Evolutionary conservation across 2,797 vertebrate species (phyloP), one percentile per base, ranked within the genome.

Genomic region (Graptemys geographica): DNA sequence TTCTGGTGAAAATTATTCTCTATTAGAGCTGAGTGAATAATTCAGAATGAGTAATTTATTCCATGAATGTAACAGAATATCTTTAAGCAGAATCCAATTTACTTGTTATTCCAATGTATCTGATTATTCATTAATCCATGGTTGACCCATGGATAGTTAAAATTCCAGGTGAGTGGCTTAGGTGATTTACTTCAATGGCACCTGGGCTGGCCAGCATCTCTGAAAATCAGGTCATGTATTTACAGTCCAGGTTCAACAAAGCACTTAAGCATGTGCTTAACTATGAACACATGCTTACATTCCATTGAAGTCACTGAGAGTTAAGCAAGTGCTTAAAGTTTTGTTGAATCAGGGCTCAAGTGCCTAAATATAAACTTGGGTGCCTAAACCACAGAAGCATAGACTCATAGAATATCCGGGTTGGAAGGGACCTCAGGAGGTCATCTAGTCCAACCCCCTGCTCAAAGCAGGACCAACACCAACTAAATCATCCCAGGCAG

Each of bases 11-110:
- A 69, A 79, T 31, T 83, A 57, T 90, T 87, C 23, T 83, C 92
- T 81, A 51, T 86, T 74, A 92, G 44, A 92, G 91, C 79, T 1
- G 2, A 91, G 23, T 82, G 33, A 95, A 90, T 88, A 79, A 88
- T 86, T 93, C 90, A 83, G 33, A 44, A 8, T 57, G 4, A 84
- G 19, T 84, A 79, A 82, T 56, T 84, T 59, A 78, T 51, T 84
- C 27, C 18, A 19, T 62, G 79, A 90, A 15, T 57, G 72, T 74
- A 92, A 56, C 59, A 93, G 85, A 87, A 94, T 31, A 11, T 25
- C 18, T 41, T 7, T 9, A 52, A 28, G 15, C 15, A 90, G 15
- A 81, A 84, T n/a, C 6, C 92, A 93, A 12, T 21, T 6, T 3
- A 41, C 47, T 94, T 89, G 56, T 2, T 90, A 79, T 86, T 91